phyloP scores from a whole-genome alignment of 2,888 invertebrate species.

The Diarsia mendica region DNA sequence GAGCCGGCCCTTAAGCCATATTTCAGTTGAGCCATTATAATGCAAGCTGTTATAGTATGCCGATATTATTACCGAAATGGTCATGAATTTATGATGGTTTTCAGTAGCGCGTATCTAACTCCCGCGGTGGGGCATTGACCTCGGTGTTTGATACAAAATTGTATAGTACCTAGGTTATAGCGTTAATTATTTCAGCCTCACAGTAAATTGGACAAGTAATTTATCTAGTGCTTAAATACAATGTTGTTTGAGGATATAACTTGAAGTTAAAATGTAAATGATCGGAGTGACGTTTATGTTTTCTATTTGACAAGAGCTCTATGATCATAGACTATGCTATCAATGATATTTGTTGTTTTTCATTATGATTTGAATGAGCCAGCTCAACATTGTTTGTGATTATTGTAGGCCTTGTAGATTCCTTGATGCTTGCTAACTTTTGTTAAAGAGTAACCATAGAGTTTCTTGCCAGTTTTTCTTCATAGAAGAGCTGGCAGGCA shows the following conservation, averaged over 20 bases:
- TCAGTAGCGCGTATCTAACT: conserved; percentile 52
- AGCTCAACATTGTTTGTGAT: too few relatives aligned
- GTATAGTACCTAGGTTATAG: conserved; percentile 25
- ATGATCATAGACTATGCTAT: not conserved
- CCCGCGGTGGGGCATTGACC: conserved; percentile 63
- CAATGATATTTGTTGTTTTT: not conserved
- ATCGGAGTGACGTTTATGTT: not conserved
- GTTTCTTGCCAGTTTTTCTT: too few relatives aligned
- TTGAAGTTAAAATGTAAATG: not conserved
- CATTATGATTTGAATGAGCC: too few relatives aligned
- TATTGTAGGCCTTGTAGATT: too few relatives aligned
- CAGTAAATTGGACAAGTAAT: not conserved
- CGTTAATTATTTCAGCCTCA: conserved; percentile 15
- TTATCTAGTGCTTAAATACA: not conserved
- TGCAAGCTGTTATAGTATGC: not conserved
- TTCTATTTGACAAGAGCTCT: not conserved
- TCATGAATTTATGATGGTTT: conserved; percentile 23
- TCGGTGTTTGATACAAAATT: conserved; percentile 16
- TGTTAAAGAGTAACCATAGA: too few relatives aligned
- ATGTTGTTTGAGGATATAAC: not conserved
- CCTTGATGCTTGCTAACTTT: too few relatives aligned
- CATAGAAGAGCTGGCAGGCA: too few relatives aligned
- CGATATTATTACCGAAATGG: conserved; percentile 17
- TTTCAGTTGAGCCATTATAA: not conserved
- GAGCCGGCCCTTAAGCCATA: too few relatives aligned